Conservation (phyloP, 2,888 invertebrate species). For the Agapostemon virescens region DNA sequence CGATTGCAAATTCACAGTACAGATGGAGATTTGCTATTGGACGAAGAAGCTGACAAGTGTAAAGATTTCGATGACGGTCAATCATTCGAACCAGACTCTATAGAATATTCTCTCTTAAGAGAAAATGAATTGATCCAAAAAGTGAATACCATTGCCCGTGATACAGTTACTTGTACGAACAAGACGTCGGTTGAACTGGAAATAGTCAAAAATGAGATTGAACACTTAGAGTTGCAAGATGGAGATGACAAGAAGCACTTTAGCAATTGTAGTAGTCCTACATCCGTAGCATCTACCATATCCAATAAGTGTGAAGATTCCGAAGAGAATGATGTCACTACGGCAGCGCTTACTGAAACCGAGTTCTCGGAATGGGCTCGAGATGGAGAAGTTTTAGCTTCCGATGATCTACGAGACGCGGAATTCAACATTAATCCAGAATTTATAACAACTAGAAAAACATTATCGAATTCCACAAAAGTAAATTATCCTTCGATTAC, state of each 20-base stretch:
- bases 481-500: constrained; percentile 55
- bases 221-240: constrained; percentile 72
- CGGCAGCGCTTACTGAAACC: constrained; percentile 90
- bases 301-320: constrained; percentile 82
- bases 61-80: constrained; percentile 52
- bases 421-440: constrained; percentile 84
- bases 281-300: constrained; percentile 80
- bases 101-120: constrained; percentile 69
- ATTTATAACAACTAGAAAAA: constrained; percentile 71
- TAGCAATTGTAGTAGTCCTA: constrained; percentile 82
- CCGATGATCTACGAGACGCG: constrained; percentile 88
- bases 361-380: constrained; percentile 95
- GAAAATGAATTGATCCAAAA: constrained; percentile 35
- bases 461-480: constrained; percentile 37
- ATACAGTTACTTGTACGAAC: neutral
- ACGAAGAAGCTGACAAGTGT: constrained; percentile 70
- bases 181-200: constrained; percentile 68
- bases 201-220: constrained; percentile 73
- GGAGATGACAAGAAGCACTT: constrained; percentile 72
- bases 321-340: constrained; percentile 85
- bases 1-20: constrained; percentile 88
- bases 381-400: constrained; percentile 86
- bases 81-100: constrained; percentile 78
- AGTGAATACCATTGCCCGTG: neutral
- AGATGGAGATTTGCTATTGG: constrained; percentile 85